Percentiles rank a stretch among this genome's conserved stretches.
Conservation (phyloP, 2,888 invertebrate species). For the Dryocosmus kuriphilus region DNA sequence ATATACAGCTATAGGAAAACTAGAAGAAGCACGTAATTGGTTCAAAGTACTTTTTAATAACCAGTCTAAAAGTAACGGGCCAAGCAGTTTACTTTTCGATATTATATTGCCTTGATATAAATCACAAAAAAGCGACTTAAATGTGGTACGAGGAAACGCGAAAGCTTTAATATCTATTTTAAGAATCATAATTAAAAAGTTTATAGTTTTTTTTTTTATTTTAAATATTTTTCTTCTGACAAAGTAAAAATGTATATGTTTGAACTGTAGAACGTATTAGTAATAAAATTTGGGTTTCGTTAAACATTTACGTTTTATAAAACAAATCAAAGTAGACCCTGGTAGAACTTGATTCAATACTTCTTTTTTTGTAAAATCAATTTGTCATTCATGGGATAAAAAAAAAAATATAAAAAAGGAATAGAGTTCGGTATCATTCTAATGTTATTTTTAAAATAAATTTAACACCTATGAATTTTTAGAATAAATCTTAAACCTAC, state of each 20-base stretch:
- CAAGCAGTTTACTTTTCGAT: not conserved
- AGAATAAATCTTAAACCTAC: too few species aligned
- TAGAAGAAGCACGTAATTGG: not conserved
- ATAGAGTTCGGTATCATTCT: not conserved
- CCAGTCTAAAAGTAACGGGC: conserved; percentile 6
- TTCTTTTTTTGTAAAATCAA: not conserved
- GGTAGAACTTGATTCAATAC: not conserved
- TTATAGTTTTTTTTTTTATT: not conserved
- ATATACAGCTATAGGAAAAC: conserved; percentile 39
- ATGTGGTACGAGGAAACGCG: not conserved
- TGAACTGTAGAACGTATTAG: not conserved
- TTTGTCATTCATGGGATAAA: not conserved
- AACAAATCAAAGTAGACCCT: not conserved
- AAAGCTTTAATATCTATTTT: not conserved
- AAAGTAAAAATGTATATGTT: too few species aligned
- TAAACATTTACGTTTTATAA: not conserved
- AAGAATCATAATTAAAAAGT: not conserved
- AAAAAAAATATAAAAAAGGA: not conserved
- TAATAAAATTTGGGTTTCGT: not conserved
- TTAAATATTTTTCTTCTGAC: too few species aligned
- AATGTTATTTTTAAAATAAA: not conserved
- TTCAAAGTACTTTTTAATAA: conserved; percentile 29
- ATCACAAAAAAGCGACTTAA: not conserved
- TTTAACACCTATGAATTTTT: too few species aligned
- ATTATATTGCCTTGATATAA: not conserved